A percentile compares a stretch with the other conserved stretches of the same genome.
phyloP scores from a whole-genome alignment of 2,113 vertebrate genomes.

The Rhinoderma darwinii region DNA sequence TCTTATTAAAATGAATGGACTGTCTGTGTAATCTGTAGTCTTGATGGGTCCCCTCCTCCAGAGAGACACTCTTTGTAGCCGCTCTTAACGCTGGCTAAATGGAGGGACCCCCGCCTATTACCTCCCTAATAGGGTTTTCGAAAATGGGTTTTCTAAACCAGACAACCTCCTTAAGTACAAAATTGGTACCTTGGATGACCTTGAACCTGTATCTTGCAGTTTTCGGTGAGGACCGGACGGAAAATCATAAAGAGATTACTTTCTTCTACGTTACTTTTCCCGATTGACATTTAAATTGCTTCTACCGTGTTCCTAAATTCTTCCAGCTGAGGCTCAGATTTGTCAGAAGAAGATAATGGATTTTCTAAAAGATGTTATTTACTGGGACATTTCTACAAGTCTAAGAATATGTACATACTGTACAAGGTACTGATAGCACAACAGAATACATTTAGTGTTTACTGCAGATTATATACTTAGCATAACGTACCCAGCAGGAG shows the following conservation, averaged over 20 bases:
- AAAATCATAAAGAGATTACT: neutral
- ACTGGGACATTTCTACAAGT: neutral
- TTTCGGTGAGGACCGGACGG: neutral
- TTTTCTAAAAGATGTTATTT: constrained; percentile 9
- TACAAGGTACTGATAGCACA: neutral
- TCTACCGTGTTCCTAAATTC: neutral
- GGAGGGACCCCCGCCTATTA: too few species aligned
- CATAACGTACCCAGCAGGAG: neutral
- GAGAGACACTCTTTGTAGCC: neutral
- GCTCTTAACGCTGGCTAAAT: too few species aligned
- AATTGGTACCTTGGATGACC: neutral
- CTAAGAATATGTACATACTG: neutral
- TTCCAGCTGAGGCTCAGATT: constrained; percentile 7
- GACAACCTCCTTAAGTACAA: neutral
- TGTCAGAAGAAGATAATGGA: constrained; percentile 15
- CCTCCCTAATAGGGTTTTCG: too few species aligned
- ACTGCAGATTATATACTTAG: constrained; percentile 20
- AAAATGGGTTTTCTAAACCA: too few species aligned
- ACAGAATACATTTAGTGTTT: neutral
- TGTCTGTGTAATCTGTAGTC: neutral
- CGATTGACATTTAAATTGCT: neutral
- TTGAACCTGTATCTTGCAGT: neutral
- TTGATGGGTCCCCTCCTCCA: neutral
- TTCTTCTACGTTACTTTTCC: neutral
- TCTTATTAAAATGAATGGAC: neutral